Evolutionary conservation across 2,113 vertebrate species (phyloP).

Genomic region (human (Homo sapiens)): DNA sequence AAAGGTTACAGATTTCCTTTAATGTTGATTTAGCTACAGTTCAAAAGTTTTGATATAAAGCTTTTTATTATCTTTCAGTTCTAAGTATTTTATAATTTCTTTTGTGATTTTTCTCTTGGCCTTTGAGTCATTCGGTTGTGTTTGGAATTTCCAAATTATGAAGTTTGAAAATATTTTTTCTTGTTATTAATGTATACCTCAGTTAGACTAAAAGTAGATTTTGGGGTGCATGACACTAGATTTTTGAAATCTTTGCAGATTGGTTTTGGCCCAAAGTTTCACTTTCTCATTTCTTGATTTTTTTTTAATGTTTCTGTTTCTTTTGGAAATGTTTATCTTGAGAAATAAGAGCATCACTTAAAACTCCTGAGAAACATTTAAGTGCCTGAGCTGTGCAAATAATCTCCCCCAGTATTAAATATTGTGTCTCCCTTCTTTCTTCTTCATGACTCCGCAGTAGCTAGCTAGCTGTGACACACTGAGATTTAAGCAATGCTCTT

Average conservation of each 20-base stretch:
- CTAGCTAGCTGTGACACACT: neutral
- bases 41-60: neutral
- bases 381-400: neutral
- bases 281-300: neutral
- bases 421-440: neutral
- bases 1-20: neutral
- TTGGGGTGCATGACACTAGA: neutral
- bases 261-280: neutral
- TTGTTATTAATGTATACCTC: neutral
- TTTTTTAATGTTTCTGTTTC: neutral
- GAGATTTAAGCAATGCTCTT: neutral
- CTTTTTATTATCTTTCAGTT: neutral
- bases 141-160: constrained; percentile 18
- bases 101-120: neutral
- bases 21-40: constrained; percentile 7
- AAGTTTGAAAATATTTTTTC: neutral
- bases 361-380: neutral
- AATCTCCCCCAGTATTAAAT: neutral
- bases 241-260: neutral
- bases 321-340: neutral
- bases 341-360: neutral
- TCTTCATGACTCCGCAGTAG: neutral
- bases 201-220: neutral
- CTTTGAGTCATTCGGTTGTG: neutral
- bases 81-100: neutral